Evolutionary conservation across 2,113 vertebrate genomes (phyloP).

Genomic region (Bostrychus sinensis): DNA sequence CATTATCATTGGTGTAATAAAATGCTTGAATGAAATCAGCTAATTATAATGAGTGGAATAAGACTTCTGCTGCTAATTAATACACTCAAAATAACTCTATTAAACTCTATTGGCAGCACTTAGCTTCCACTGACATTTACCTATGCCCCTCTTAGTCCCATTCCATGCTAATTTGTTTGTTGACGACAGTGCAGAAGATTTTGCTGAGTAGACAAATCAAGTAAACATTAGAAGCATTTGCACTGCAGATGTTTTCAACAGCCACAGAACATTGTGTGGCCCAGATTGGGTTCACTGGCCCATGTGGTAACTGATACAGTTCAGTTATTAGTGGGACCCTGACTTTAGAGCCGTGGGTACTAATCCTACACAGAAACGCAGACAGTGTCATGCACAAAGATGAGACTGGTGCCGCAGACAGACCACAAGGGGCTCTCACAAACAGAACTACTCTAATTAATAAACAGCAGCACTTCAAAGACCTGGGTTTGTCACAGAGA

Average conservation of each 20-base stretch:
- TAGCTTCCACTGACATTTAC: constrained; percentile 53
- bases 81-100: constrained; percentile 71
- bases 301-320: constrained; percentile 57
- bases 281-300: constrained; percentile 36
- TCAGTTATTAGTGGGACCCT: constrained; percentile 54
- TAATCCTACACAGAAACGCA: constrained; percentile 22
- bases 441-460: constrained; percentile 69
- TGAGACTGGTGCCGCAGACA: constrained; percentile 45
- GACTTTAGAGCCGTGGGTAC: constrained; percentile 44
- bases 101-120: constrained; percentile 55
- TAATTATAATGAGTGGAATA: constrained; percentile 80
- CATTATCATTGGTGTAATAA: neutral
- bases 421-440: constrained; percentile 41
- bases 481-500: constrained; percentile 42
- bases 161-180: constrained; percentile 43
- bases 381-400: constrained; percentile 35
- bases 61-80: constrained; percentile 75
- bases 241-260: constrained; percentile 55
- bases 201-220: constrained; percentile 21
- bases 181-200: neutral
- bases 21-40: constrained; percentile 73
- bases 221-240: constrained; percentile 43
- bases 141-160: constrained; percentile 34
- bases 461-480: constrained; percentile 73
- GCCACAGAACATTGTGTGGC: constrained; percentile 31